Evolutionary conservation across 2,797 vertebrate genomes (phyloP).

Genomic region (Anas capensis): DNA sequence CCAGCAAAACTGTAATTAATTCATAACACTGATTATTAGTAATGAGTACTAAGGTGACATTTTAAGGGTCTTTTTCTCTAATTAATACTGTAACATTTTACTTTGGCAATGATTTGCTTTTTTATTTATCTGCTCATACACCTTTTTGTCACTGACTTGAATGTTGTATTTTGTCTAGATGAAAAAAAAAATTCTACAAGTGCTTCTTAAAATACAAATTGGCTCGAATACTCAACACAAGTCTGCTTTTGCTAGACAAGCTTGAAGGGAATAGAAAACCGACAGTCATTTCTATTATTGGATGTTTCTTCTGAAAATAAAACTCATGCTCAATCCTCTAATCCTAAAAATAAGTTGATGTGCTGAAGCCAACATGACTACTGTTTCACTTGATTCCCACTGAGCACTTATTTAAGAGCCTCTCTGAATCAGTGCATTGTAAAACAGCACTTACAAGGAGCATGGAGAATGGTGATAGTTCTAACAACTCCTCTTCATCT

Average conservation of each 20-base stretch:
- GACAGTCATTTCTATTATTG: slow-evolving; percentile 13
- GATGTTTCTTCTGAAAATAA: slow-evolving; percentile 52
- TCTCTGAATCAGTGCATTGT: not conserved
- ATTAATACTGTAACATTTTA: not conserved
- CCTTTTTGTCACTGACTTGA: not conserved
- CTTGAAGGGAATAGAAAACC: slow-evolving; percentile 25
- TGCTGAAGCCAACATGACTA: slow-evolving; percentile 31
- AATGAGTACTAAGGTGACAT: not conserved
- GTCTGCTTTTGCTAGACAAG: slow-evolving; percentile 30
- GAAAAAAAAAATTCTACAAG: not conserved
- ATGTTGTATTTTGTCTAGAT: not conserved
- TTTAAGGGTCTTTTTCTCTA: not conserved
- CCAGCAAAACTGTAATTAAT: not conserved
- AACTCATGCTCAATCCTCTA: slow-evolving; percentile 6
- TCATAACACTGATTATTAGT: not conserved
- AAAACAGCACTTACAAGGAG: not conserved
- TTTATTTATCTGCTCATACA: not conserved
- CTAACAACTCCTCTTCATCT: not conserved
- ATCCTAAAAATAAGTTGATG: slow-evolving; percentile 34
- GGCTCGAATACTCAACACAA: not conserved
- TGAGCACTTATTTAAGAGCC: not conserved
- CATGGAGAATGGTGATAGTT: not conserved
- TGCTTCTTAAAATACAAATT: slow-evolving; percentile 28
- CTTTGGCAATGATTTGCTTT: not conserved
- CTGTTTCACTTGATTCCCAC: slow-evolving; percentile 33